phyloP scores from a whole-genome alignment of 23 tunicate genomes.

The Diplosoma virens region DNA sequence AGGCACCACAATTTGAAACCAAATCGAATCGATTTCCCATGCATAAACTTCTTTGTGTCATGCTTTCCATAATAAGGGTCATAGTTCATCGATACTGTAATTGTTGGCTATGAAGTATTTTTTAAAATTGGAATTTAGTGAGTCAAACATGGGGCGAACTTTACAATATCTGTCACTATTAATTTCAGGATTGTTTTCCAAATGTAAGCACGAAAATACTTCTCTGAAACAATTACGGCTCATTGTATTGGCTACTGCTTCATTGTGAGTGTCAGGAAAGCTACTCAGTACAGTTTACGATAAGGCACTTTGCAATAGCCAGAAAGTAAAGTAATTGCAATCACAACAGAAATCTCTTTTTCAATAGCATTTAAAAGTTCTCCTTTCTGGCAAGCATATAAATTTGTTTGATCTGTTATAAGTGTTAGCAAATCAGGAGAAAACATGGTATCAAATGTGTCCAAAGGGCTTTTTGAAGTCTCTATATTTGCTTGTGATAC shows the following conservation, averaged over 20 bases:
- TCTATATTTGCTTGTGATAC: background rate
- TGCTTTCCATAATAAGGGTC: slow-evolving; percentile 9
- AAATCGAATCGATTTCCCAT: slow-evolving; percentile 2
- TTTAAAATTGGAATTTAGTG: background rate
- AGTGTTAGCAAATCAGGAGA: background rate
- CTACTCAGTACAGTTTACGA: background rate
- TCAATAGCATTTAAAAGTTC: background rate
- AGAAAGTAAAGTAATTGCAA: background rate
- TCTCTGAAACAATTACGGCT: slow-evolving; percentile 14
- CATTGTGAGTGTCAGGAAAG: slow-evolving; percentile 17
- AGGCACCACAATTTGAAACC: slow-evolving; percentile 16
- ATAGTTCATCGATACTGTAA: slow-evolving; percentile 14
- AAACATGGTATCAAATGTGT: background rate
- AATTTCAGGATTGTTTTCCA: background rate
- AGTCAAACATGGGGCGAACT: background rate
- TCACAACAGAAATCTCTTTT: background rate
- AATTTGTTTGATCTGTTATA: slow-evolving; percentile 6
- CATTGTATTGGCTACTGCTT: slow-evolving; percentile 2
- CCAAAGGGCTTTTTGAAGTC: background rate
- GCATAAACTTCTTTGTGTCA: background rate
- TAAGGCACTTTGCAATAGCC: slow-evolving; percentile 11
- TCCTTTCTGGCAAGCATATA: slow-evolving; percentile 7
- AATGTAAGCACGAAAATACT: background rate
- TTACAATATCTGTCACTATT: slow-evolving; percentile 13
- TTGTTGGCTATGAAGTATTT: background rate